A percentile compares a stretch with the other conserved stretches of the same genome.
phyloP scores from a whole-genome alignment of 2,113 vertebrate genomes.

The Cacatua alba region DNA sequence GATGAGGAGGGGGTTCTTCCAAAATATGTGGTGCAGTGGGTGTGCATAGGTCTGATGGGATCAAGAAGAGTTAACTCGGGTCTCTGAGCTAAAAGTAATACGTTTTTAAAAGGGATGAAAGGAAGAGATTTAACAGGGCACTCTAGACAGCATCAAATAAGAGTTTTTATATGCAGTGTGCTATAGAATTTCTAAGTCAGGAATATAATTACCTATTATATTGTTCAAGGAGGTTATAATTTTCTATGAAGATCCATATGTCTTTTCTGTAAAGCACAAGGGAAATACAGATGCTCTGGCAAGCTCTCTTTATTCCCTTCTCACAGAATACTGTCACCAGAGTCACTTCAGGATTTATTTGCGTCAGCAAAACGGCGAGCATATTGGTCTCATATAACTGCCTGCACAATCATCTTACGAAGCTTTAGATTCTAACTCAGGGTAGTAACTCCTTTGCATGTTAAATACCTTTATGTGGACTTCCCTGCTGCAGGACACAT shows the following conservation, averaged over 20 bases:
- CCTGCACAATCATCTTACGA: background rate
- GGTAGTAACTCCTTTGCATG: background rate
- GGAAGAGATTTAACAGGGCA: background rate
- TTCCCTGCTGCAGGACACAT: background rate
- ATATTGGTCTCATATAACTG: background rate
- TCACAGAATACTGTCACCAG: background rate
- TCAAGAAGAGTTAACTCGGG: background rate
- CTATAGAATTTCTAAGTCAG: background rate
- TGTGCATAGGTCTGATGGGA: fast-evolving
- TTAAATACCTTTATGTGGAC: background rate
- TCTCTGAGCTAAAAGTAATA: background rate
- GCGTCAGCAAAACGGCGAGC: background rate
- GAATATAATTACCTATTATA: slow-evolving; percentile 47
- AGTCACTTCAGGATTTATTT: slow-evolving; percentile 21
- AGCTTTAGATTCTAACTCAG: slow-evolving; percentile 2
- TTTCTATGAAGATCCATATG: slow-evolving; percentile 14
- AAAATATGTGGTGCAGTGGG: fast-evolving
- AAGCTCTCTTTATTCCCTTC: background rate
- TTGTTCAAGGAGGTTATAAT: slow-evolving; percentile 27
- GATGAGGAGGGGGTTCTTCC: background rate
- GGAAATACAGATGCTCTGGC: slow-evolving; percentile 49
- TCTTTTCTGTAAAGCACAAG: slow-evolving; percentile 22
- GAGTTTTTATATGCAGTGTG: background rate
- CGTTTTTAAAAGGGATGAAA: background rate
- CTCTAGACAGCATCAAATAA: background rate